Conservation (phyloP, 2,113 vertebrate genomes). For the Nyctibius bracteatus region DNA sequence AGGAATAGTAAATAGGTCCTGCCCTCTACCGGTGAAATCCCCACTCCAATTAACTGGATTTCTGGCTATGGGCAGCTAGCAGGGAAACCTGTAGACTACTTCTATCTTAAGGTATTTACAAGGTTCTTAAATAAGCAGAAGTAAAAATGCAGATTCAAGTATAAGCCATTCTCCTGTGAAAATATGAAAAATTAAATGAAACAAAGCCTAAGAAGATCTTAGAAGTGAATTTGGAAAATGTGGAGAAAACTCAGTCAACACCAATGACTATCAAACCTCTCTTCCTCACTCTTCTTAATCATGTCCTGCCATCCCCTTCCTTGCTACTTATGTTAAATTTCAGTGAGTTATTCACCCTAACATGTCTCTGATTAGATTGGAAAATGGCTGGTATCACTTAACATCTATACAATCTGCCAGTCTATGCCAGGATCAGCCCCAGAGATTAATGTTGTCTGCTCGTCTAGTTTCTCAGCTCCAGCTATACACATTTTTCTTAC, state of each 20-base stretch:
- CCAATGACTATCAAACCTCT: background rate
- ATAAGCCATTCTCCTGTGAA: background rate
- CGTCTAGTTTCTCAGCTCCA: background rate
- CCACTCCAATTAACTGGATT: background rate
- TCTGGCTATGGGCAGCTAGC: background rate
- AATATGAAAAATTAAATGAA: background rate
- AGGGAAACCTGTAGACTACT: background rate
- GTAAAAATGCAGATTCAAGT: background rate
- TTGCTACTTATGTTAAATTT: background rate
- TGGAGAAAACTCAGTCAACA: background rate
- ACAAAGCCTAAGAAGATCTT: background rate
- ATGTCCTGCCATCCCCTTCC: background rate
- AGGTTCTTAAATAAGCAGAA: background rate
- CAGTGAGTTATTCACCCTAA: background rate
- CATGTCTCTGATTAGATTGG: background rate
- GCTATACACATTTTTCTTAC: background rate
- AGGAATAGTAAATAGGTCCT: background rate
- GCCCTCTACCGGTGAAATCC: background rate
- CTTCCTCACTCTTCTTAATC: background rate
- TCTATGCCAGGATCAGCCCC: background rate
- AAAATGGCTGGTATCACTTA: background rate
- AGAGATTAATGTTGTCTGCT: background rate
- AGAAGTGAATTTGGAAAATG: background rate
- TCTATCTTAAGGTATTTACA: background rate
- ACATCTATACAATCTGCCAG: background rate